phyloP scores from a whole-genome alignment of 1,140 invertebrate genomes.

The Maconellicoccus hirsutus region DNA sequence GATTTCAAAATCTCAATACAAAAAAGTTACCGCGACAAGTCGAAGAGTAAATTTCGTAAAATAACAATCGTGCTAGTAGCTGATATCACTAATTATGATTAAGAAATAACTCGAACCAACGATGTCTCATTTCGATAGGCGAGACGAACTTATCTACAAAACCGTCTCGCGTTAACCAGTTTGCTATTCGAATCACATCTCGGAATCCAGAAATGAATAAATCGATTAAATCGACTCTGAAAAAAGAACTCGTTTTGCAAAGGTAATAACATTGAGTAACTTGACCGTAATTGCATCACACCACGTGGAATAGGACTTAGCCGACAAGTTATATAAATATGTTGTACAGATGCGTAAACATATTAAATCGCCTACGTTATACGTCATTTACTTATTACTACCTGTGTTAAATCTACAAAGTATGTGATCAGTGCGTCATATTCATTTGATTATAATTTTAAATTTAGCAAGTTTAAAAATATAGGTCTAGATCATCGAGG shows the following conservation, averaged over 20 bases:
- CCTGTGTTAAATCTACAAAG: too few species aligned
- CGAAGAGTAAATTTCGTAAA: too few species aligned
- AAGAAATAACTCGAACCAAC: neutral
- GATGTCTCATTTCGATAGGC: neutral
- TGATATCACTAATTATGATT: neutral
- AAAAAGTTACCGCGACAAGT: too few species aligned
- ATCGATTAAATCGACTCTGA: conserved; percentile 10
- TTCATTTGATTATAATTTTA: too few species aligned
- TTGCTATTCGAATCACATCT: neutral
- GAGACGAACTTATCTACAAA: neutral
- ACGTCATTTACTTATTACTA: too few species aligned
- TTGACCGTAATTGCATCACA: conserved; percentile 15
- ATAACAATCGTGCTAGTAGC: neutral
- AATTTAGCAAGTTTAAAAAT: too few species aligned
- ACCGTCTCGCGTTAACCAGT: conserved; percentile 2
- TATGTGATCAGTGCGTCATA: too few species aligned
- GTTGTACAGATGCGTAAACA: neutral
- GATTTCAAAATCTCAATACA: too few species aligned
- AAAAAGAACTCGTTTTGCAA: conserved; percentile 19
- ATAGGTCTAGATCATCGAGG: too few species aligned
- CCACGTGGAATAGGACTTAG: neutral
- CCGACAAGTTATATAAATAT: conserved; percentile 6
- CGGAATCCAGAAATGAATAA: conserved; percentile 16
- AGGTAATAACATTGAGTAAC: conserved; percentile 20
- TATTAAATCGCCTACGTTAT: neutral